Percentiles rank a stretch among this genome's conserved stretches.
These are phyloP conservation scores for Heliangelus exortis DNA, from an alignment of 2,797 vertebrate genomes.

Conservation along the genomic window DNA sequence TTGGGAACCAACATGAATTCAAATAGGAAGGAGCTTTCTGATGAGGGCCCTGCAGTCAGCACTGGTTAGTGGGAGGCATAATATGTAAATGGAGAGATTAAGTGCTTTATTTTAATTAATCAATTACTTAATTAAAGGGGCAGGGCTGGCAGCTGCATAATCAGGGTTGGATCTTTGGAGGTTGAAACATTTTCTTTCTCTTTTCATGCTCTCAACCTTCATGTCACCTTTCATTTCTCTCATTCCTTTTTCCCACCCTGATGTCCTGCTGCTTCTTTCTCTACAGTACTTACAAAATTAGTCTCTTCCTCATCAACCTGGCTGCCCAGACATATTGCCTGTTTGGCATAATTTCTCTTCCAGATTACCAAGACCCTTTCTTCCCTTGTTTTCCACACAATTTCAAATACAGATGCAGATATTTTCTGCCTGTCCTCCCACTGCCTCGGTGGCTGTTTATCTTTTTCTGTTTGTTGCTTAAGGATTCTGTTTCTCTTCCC, in stretches of 20 bases:
- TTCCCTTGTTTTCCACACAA: background rate
- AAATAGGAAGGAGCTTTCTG: constrained; percentile 57
- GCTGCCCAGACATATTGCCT: background rate
- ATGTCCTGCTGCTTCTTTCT: constrained; percentile 33
- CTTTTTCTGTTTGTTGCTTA: background rate
- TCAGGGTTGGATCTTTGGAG: constrained; percentile 42
- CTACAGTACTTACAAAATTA: background rate
- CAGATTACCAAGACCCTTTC: background rate
- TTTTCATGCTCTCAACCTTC: constrained; percentile 30
- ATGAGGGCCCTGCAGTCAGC: constrained; percentile 2
- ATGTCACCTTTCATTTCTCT: constrained; percentile 38
- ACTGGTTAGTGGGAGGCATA: constrained; percentile 42
- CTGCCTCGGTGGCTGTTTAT: background rate
- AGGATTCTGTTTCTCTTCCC: background rate
- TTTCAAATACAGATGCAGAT: constrained; percentile 2
- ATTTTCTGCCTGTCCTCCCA: background rate
- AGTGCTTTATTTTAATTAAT: constrained; percentile 75
- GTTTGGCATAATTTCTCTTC: constrained; percentile 6
- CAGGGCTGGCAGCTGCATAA: constrained; percentile 67
- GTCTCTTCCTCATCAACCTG: background rate
- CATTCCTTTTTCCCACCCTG: background rate
- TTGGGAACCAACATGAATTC: constrained; percentile 61
- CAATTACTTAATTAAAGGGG: constrained; percentile 72
- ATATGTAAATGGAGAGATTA: constrained; percentile 72
- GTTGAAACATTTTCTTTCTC: constrained; percentile 47